These are phyloP conservation scores for Apus apus DNA, from an alignment of 2,113 vertebrate species.

Conservation along the genomic window DNA sequence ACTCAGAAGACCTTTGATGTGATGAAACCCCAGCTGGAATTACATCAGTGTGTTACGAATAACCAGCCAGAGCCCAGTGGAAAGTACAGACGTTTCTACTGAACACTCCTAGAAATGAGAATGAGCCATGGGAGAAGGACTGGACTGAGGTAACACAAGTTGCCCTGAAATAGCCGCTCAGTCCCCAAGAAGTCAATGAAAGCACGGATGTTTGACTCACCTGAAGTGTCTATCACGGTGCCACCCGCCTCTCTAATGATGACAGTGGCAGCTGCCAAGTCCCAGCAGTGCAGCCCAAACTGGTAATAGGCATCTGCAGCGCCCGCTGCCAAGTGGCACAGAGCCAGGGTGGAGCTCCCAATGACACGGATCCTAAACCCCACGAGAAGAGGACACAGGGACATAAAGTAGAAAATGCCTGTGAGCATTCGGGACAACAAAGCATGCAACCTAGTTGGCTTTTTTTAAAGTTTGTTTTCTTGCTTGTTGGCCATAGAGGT, in stretches of 20 bases:
- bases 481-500: background rate
- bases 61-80: background rate
- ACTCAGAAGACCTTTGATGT: background rate
- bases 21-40: background rate
- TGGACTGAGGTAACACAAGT: background rate
- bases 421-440: background rate
- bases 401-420: background rate
- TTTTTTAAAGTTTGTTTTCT: background rate
- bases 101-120: background rate
- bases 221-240: constrained; percentile 86
- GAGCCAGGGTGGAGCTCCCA: constrained; percentile 85
- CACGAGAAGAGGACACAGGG: background rate
- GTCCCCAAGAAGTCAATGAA: background rate
- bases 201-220: constrained; percentile 64
- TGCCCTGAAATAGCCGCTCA: background rate
- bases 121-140: background rate
- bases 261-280: constrained; percentile 86
- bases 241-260: constrained; percentile 88
- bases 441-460: rapidly evolving
- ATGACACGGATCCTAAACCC: constrained; percentile 83
- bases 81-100: background rate
- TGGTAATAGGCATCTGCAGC: constrained; percentile 88
- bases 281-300: constrained; percentile 91
- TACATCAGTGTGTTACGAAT: background rate
- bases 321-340: constrained; percentile 83